Evolutionary conservation across 2,113 vertebrate genomes (phyloP).

Genomic region (Nerophis ophidion): DNA sequence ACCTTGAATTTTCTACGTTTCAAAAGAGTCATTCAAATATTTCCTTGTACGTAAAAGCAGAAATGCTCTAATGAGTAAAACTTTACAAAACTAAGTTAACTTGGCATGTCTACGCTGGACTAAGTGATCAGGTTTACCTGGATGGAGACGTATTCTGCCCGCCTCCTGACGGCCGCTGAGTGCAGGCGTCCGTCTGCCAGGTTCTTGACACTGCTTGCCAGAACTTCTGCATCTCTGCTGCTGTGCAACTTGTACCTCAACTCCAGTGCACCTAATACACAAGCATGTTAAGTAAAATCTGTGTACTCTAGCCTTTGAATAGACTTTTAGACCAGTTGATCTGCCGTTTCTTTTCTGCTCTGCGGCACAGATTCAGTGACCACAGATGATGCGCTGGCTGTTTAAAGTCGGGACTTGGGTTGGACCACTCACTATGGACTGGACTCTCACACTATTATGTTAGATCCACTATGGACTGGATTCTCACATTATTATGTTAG

Average conservation of each 20-base stretch:
- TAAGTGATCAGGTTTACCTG: conserved; percentile 50
- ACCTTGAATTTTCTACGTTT: background rate
- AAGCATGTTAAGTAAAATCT: background rate
- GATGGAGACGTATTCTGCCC: conserved; percentile 49
- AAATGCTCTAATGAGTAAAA: background rate
- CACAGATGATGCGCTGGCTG: too few species aligned
- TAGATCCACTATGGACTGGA: too few species aligned
- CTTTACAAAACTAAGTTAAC: background rate
- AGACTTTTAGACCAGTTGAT: too few species aligned
- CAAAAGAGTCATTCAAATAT: background rate
- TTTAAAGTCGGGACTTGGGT: too few species aligned
- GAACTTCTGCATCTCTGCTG: conserved; percentile 49
- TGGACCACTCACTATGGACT: too few species aligned
- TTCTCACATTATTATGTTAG: too few species aligned
- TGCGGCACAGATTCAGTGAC: too few species aligned
- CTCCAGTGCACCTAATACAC: conserved; percentile 60
- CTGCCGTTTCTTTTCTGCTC: too few species aligned
- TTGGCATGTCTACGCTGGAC: background rate
- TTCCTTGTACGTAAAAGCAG: background rate
- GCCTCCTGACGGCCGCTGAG: conserved; percentile 52
- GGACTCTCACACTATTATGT: too few species aligned
- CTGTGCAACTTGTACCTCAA: conserved; percentile 64
- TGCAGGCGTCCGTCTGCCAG: conserved; percentile 66
- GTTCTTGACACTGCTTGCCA: conserved; percentile 40
- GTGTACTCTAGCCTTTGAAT: too few species aligned